A percentile compares a stretch with the other conserved stretches of the same genome.
Evolutionary conservation across 2,113 vertebrate genomes (phyloP).

Genomic region (Phodopus roborovskii): DNA sequence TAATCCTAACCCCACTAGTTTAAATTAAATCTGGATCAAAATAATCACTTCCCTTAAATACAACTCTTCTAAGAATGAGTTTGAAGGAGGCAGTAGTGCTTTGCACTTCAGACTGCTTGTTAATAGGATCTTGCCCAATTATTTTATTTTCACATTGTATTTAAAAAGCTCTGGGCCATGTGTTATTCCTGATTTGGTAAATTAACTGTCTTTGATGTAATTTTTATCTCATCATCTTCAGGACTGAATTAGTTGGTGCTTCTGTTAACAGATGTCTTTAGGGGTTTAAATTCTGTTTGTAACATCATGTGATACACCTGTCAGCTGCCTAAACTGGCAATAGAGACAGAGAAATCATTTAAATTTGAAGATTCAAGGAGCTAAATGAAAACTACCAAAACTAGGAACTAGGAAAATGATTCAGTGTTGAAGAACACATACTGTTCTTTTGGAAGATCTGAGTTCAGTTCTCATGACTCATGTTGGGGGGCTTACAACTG

Average conservation of each 20-base stretch:
- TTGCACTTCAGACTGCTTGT: neutral
- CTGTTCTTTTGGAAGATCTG: neutral
- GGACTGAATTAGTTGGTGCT: neutral
- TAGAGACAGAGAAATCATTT: neutral
- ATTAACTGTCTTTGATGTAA: neutral
- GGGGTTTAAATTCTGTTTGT: neutral
- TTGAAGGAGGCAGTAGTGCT: neutral
- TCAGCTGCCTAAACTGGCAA: neutral
- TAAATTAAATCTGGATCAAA: neutral
- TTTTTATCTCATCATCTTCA: neutral
- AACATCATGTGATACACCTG: neutral
- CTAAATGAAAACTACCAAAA: neutral
- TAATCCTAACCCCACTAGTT: neutral
- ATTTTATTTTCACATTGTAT: neutral
- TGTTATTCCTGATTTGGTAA: neutral
- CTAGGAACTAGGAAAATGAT: neutral
- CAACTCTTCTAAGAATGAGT: neutral
- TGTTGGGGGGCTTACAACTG: neutral
- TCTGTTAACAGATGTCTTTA: neutral
- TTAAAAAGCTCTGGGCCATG: neutral
- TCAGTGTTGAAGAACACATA: neutral
- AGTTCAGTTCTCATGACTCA: too few relatives aligned
- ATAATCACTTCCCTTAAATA: neutral
- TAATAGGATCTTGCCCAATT: neutral
- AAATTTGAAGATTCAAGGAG: neutral